Conservation (phyloP, 2,888 invertebrate species). For the Scrobipalpa costella region DNA sequence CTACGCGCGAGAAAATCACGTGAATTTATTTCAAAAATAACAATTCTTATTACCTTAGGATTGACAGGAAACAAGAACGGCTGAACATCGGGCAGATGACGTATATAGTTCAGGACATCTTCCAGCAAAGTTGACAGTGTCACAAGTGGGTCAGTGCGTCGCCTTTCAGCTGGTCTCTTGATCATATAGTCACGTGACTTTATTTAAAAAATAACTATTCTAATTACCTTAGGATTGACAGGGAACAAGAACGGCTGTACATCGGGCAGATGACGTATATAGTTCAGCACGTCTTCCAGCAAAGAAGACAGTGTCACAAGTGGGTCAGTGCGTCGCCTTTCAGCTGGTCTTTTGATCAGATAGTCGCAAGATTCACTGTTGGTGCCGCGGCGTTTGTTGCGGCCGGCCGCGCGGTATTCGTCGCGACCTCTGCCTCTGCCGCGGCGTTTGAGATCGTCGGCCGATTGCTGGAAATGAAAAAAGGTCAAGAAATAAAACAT, state of each 20-base stretch:
- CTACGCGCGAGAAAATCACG: too few species aligned
- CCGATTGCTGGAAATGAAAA: constrained; percentile 81
- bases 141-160: constrained; percentile 88
- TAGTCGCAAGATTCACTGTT: constrained; percentile 86
- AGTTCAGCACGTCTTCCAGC: constrained; percentile 94
- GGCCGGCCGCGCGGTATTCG: constrained; percentile 68
- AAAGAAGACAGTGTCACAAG: constrained; percentile 96
- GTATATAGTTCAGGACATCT: constrained; percentile 34
- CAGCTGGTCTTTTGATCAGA: constrained; percentile 91
- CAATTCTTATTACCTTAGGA: constrained; percentile 84
- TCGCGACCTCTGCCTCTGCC: constrained; percentile 87
- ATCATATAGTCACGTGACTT: constrained; percentile 43
- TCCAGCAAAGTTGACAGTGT: constrained; percentile 78
- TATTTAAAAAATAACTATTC: too few species aligned
- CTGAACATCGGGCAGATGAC: constrained; percentile 94
- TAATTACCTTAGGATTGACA: constrained; percentile 91
- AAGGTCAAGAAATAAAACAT: background rate
- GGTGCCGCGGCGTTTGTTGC: constrained; percentile 60
- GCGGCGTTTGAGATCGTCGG: constrained; percentile 91
- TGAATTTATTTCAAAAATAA: background rate
- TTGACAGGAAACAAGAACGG: constrained; percentile 97
- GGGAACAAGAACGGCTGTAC: constrained; percentile 96
- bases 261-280: constrained; percentile 95
- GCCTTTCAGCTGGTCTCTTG: background rate
- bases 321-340: constrained; percentile 96